Conservation (phyloP, 1,140 invertebrate genomes). For the Oryzaephilus surinamensis region DNA sequence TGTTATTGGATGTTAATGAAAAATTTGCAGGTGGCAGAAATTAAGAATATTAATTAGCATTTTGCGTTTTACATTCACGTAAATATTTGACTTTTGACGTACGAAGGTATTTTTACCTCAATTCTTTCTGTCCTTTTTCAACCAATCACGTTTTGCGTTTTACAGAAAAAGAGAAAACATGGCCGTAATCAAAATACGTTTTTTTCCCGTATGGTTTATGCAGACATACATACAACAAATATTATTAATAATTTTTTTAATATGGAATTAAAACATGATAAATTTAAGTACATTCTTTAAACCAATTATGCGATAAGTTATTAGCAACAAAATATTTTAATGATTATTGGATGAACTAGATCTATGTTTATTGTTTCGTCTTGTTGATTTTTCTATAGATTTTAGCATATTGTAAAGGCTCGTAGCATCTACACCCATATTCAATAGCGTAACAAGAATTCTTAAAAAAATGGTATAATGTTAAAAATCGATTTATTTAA, state of each 20-base stretch:
- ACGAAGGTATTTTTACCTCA: too few species aligned
- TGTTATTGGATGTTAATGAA: neutral
- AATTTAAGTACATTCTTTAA: neutral
- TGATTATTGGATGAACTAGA: neutral
- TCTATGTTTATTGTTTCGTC: neutral
- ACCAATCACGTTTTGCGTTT: too few species aligned
- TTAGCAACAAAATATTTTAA: neutral
- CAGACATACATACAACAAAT: too few species aligned
- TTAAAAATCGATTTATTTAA: neutral
- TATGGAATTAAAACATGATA: neutral
- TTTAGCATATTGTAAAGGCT: constrained; percentile 10
- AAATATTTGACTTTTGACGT: too few species aligned
- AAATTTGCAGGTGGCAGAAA: constrained; percentile 1
- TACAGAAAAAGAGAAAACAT: too few species aligned
- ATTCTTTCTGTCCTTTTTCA: too few species aligned
- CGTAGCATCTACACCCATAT: constrained; percentile 10
- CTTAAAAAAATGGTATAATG: constrained; percentile 5
- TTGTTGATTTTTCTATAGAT: constrained; percentile 4
- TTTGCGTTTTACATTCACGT: too few species aligned
- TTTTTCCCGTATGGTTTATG: too few species aligned
- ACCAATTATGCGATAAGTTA: neutral
- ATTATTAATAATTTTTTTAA: neutral
- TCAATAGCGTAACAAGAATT: constrained; percentile 8
- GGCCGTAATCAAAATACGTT: too few species aligned
- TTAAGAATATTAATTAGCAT: neutral